Percentiles rank a stretch among this genome's conserved stretches.
These are phyloP conservation scores for Gopherus evgoodei DNA, from an alignment of 2,113 vertebrate species.

Conservation along the genomic window DNA sequence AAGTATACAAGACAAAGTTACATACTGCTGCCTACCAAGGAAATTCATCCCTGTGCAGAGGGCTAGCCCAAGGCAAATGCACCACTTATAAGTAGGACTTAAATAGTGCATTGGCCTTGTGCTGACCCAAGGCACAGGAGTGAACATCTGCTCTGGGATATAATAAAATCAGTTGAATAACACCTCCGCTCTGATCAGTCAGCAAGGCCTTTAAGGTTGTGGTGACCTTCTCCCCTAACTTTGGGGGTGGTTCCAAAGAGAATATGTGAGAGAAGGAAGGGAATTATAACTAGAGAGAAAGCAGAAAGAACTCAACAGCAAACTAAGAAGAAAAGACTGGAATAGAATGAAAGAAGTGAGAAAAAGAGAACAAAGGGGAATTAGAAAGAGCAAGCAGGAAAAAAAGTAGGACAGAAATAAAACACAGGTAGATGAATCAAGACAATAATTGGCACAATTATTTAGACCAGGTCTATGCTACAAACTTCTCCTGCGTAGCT, in stretches of 20 bases:
- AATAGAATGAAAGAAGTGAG: neutral
- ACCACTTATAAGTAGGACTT: neutral
- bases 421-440: neutral
- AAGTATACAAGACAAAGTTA: neutral
- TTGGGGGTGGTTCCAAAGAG: neutral
- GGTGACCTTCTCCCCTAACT: neutral
- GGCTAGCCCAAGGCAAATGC: neutral
- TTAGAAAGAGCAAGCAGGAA: neutral
- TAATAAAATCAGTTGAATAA: conserved; percentile 10
- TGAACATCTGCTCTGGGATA: neutral
- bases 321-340: neutral
- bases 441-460: neutral
- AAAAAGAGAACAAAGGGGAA: neutral
- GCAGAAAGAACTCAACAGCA: neutral
- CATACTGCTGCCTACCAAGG: neutral
- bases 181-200: neutral
- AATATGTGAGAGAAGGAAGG: neutral
- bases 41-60: neutral
- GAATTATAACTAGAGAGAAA: neutral
- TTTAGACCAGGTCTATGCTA: neutral
- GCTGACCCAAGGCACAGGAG: neutral
- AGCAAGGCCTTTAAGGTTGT: neutral
- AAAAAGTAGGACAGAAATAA: neutral
- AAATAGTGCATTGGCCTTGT: neutral
- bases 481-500: neutral